Conservation (phyloP, 2,113 vertebrate genomes). For the Podilymbus podiceps region DNA sequence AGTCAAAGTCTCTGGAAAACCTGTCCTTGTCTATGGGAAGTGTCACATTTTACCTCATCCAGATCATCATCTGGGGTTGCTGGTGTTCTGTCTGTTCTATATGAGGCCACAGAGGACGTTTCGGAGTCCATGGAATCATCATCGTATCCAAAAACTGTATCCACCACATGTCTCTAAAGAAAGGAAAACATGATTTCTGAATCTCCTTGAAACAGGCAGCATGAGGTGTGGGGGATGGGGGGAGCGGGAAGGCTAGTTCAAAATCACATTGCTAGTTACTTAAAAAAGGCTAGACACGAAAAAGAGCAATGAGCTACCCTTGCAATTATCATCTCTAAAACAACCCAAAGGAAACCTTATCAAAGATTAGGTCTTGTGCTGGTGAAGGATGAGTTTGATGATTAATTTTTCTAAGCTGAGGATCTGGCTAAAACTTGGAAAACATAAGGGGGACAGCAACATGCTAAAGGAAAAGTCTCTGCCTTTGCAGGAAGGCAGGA, state of each 20-base stretch:
- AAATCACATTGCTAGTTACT: neutral
- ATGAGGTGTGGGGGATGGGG: neutral
- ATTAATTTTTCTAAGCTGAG: neutral
- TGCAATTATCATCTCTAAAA: neutral
- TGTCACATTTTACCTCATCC: slow-evolving; percentile 80
- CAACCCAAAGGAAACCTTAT: neutral
- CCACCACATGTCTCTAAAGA: slow-evolving; percentile 89
- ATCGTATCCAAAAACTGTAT: slow-evolving; percentile 93
- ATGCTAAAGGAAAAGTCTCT: neutral
- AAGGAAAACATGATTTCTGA: slow-evolving; percentile 14
- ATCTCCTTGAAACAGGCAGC: neutral
- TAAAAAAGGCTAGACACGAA: neutral
- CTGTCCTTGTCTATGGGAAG: neutral
- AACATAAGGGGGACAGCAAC: neutral
- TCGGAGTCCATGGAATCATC: slow-evolving; percentile 99
- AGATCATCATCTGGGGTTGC: slow-evolving; percentile 96
- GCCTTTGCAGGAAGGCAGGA: neutral
- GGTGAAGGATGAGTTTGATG: neutral
- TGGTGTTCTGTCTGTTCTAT: slow-evolving; percentile 92
- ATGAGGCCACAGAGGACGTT: slow-evolving; percentile 93
- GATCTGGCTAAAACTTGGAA: neutral
- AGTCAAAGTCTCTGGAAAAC: neutral
- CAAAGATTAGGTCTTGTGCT: neutral
- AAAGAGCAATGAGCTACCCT: neutral
- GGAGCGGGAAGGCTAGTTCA: neutral